These are phyloP conservation scores for Sebastes nivosus DNA, from an alignment of 2,797 vertebrate species.

Conservation along the genomic window DNA sequence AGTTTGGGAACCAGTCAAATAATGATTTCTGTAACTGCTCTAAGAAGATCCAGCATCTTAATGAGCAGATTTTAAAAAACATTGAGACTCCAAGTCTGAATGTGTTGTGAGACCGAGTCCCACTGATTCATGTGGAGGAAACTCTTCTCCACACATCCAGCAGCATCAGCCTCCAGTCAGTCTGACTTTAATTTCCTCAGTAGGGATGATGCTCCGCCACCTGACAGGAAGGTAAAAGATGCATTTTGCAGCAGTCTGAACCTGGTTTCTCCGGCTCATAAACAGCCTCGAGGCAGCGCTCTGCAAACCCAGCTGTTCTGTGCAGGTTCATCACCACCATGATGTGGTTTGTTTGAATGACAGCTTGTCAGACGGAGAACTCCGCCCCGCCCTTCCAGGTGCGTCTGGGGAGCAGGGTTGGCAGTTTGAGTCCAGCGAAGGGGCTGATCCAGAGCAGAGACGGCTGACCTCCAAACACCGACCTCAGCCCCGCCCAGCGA, in stretches of 20 bases:
- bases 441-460: slow-evolving; percentile 93
- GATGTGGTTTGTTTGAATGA: background rate
- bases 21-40: background rate
- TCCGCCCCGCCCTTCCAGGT: slow-evolving; percentile 13
- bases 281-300: background rate
- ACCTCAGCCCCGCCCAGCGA: slow-evolving; percentile 92
- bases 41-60: slow-evolving; percentile 18
- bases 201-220: background rate
- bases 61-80: background rate
- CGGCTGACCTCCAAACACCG: slow-evolving; percentile 90
- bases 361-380: slow-evolving; percentile 37
- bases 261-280: background rate
- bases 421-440: slow-evolving; percentile 88
- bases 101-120: background rate
- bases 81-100: background rate
- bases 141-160: background rate
- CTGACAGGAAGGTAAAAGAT: background rate
- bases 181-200: background rate
- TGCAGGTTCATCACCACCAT: background rate
- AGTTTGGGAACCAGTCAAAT: background rate
- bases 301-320: background rate
- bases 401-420: slow-evolving; percentile 73
- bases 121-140: background rate
- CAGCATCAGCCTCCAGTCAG: background rate
- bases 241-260: background rate